Evolutionary conservation across 2,797 vertebrate genomes (phyloP).

Genomic region (Darevskia mixta): DNA sequence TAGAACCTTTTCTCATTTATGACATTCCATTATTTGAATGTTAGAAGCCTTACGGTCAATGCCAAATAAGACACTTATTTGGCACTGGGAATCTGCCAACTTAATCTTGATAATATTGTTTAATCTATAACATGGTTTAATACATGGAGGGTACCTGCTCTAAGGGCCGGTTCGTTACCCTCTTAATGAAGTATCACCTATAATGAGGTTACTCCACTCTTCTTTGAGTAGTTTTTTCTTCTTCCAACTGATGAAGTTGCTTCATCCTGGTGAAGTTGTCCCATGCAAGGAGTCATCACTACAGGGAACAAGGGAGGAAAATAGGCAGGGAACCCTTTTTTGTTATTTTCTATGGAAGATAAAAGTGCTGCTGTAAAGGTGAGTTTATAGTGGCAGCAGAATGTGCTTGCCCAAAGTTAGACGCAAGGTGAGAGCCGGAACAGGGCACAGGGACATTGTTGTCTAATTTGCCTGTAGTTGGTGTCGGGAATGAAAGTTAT

Average conservation of each 20-base stretch:
- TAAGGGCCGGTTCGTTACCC: background rate
- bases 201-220: background rate
- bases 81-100: background rate
- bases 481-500: background rate
- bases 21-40: background rate
- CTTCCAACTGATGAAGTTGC: background rate
- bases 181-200: background rate
- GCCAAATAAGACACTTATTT: background rate
- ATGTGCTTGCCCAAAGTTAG: background rate
- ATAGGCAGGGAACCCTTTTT: background rate
- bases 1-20: background rate
- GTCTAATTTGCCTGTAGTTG: background rate
- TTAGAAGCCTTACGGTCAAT: background rate
- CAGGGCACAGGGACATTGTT: background rate
- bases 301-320: background rate
- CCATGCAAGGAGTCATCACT: background rate
- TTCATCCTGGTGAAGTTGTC: background rate
- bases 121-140: background rate
- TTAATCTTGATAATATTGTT: background rate
- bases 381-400: background rate
- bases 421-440: background rate
- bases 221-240: background rate
- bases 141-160: background rate
- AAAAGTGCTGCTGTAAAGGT: background rate
- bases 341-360: background rate